phyloP scores from a whole-genome alignment of 2,888 invertebrate species.

The Eupithecia exiguata region DNA sequence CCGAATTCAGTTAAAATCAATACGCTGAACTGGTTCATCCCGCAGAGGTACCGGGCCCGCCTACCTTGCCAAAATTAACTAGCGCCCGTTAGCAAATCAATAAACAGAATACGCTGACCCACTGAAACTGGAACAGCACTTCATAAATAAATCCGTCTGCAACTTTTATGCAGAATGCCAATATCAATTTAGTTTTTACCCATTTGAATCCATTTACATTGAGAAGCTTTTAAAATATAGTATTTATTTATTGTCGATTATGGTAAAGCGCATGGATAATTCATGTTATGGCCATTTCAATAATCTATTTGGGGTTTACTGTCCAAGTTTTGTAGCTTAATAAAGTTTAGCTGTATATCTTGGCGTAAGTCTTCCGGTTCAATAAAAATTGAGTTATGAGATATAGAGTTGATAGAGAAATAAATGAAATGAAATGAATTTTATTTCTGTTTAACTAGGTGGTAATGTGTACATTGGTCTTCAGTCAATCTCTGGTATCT shows the following conservation, averaged over 20 bases:
- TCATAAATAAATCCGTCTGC: conserved; percentile 74
- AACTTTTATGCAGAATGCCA: conserved; percentile 69
- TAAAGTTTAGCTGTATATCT: conserved; percentile 8
- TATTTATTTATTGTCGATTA: conserved; percentile 23
- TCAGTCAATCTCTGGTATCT: too few species aligned
- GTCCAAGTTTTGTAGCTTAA: conserved; percentile 11
- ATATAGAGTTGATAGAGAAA: not conserved
- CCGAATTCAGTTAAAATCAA: conserved; percentile 13
- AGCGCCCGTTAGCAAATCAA: conserved; percentile 73
- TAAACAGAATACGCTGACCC: conserved; percentile 76
- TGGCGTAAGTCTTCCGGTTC: not conserved
- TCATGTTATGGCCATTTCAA: conserved; percentile 21
- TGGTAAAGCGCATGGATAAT: conserved; percentile 20
- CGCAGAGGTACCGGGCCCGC: conserved; percentile 22
- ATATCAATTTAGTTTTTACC: conserved; percentile 60
- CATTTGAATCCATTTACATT: conserved; percentile 29
- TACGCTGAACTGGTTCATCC: conserved; percentile 16
- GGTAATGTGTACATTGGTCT: too few species aligned
- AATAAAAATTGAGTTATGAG: conserved; percentile 4
- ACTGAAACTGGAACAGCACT: conserved; percentile 73
- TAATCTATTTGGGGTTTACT: conserved; percentile 16
- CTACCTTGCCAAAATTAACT: conserved; percentile 75
- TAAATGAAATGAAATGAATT: too few species aligned
- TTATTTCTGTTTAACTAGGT: too few species aligned
- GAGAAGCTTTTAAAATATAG: conserved; percentile 43